phyloP scores from a whole-genome alignment of 2,888 invertebrate genomes.

The Pycnomerus fuliginosus region DNA sequence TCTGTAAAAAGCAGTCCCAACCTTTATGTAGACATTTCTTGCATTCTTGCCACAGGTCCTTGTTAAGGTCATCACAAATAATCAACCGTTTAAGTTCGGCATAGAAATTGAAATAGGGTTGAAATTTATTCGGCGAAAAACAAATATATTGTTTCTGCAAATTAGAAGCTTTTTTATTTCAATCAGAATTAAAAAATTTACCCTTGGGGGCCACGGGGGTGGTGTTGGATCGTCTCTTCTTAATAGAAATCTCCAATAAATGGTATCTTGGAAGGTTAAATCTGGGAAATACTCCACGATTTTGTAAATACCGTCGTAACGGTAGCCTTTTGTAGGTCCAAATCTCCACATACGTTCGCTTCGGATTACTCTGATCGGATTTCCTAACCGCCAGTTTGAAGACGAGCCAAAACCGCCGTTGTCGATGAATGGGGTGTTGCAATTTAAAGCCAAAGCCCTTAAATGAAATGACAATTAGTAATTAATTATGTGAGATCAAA shows the following conservation, averaged over 20 bases:
- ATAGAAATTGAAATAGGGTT: no score
- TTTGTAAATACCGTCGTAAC: constrained; percentile 87
- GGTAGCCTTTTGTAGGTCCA: constrained; percentile 72
- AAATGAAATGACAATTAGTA: no score
- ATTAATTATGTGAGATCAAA: no score
- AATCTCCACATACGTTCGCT: constrained; percentile 72
- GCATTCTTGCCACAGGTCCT: constrained; percentile 70
- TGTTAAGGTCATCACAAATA: constrained; percentile 59
- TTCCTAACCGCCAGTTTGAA: constrained; percentile 69
- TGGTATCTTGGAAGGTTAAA: constrained; percentile 71
- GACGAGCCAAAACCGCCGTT: constrained; percentile 58
- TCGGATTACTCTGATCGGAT: constrained; percentile 77
- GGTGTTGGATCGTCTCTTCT: constrained; percentile 74
- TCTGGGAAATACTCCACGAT: constrained; percentile 81
- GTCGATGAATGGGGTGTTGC: constrained; percentile 50
- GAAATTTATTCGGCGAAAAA: no score
- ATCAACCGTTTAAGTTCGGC: constrained; percentile 52
- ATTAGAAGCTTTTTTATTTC: no score
- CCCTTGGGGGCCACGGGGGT: constrained; percentile 72
- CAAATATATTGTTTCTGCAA: no score
- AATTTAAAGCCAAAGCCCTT: constrained; percentile 72
- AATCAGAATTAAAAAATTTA: no score
- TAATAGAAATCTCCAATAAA: constrained; percentile 73
- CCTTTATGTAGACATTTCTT: constrained; percentile 53
- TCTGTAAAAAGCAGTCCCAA: constrained; percentile 63